Conservation (phyloP, 2,797 vertebrate species). For the Sebastes kiyomatsui region DNA sequence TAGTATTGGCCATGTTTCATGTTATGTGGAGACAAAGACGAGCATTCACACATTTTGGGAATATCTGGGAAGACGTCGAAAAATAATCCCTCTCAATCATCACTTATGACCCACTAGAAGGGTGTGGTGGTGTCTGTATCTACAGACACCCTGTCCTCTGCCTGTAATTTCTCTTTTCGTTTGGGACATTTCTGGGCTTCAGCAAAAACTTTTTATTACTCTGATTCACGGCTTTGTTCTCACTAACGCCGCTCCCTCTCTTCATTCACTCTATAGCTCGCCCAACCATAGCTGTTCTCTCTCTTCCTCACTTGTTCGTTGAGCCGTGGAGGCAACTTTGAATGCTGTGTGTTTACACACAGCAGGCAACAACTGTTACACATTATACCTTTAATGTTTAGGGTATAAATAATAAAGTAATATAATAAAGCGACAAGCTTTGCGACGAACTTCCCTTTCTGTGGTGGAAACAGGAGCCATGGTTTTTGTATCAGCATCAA, state of each 20-base stretch:
- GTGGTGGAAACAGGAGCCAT: too few species aligned
- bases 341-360: too few species aligned
- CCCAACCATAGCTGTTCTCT: not conserved
- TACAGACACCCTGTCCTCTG: not conserved
- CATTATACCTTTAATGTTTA: too few species aligned
- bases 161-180: not conserved
- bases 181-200: not conserved
- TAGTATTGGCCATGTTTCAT: too few species aligned
- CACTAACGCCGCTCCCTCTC: not conserved
- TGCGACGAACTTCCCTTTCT: too few species aligned
- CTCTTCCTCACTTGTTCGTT: not conserved
- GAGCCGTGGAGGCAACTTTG: too few species aligned
- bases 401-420: too few species aligned
- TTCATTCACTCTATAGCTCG: not conserved
- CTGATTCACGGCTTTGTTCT: not conserved
- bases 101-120: not conserved
- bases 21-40: rapidly evolving
- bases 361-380: too few species aligned
- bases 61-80: not conserved
- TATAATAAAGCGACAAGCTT: too few species aligned
- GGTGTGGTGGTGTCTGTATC: not conserved
- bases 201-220: not conserved
- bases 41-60: too few species aligned
- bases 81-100: not conserved
- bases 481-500: too few species aligned